Base-by-base conservation (phyloP, 2,888 invertebrate species). In the Silvanus unidentatus region DNA sequence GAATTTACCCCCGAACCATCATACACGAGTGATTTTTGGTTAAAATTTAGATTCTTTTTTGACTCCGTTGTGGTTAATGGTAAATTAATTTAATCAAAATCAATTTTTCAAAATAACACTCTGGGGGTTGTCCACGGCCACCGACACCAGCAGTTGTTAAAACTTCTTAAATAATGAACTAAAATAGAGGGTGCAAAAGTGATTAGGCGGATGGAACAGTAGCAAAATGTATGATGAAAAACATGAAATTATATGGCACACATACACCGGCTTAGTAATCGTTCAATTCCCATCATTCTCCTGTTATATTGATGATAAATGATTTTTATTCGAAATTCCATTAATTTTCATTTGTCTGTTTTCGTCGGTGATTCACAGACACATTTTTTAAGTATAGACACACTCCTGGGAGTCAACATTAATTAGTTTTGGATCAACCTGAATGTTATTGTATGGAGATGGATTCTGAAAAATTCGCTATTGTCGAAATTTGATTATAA, bases 261-360 rank as follows among this genome's bases (percentile, higher is more conserved):
- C n/a, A 12, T 32, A 32, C 32, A 12, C 6, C 3, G 10, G n/a
- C n/a, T n/a, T n/a, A n/a, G n/a, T n/a, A n/a, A n/a, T n/a, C n/a
- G n/a, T n/a, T n/a, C n/a, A n/a, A 32, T 41, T 62, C 60, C 58
- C 60, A 62, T 64, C 61, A 59, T 48, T 58, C 58, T 59, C 54
- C 59, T 53, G 48, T 55, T 56, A 58, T 47, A 43, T 43, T 35
- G 10, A 57, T 66, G 67, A 69, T 66, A 55, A 61, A 67, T 66
- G 59, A 60, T 58, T 63, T 62, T 62, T 60, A 59, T 62, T 45
- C 51, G 54, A 57, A 56, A 64, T 62, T 66, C 62, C 57, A 69
- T 69, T 66, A 69, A 68, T 69, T 68, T 66, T 58, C 67, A 68
- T 69, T 68, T 55, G 57, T 54, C 64, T 59, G 59, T 57, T 59